Evolutionary conservation across 2,113 vertebrate genomes (phyloP).

Genomic region (Pygoscelis adeliae): DNA sequence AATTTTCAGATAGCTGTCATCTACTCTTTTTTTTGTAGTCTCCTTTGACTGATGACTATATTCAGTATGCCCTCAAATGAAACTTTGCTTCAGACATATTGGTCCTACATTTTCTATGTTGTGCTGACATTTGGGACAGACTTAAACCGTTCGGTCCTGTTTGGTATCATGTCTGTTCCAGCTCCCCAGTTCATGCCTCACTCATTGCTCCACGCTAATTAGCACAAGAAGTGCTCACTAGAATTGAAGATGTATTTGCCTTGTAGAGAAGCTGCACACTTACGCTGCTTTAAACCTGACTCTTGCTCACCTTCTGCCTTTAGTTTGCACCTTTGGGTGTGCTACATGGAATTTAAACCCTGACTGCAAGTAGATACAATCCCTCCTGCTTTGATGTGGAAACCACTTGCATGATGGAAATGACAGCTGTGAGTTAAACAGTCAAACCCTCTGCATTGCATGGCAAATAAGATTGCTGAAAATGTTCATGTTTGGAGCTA

Average conservation of each 20-base stretch:
- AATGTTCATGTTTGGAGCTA: neutral
- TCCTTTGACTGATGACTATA: neutral
- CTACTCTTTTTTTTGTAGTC: neutral
- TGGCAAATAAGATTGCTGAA: neutral
- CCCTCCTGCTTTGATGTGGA: neutral
- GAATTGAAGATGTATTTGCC: neutral
- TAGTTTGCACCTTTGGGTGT: neutral
- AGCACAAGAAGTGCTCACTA: neutral
- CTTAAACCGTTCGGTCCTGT: neutral
- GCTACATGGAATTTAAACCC: neutral
- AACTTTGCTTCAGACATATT: neutral
- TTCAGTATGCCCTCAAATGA: neutral
- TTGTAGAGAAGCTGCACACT: neutral
- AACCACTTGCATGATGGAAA: neutral
- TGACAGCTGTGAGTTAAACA: neutral
- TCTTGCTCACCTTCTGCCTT: neutral
- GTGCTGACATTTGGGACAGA: neutral
- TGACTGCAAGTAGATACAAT: neutral
- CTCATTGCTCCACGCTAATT: neutral
- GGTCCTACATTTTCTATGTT: neutral
- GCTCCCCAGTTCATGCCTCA: neutral
- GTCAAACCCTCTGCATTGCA: neutral
- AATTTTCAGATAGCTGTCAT: neutral
- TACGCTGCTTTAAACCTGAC: neutral
- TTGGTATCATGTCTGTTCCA: neutral